phyloP scores from a whole-genome alignment of 1,140 invertebrate genomes.

The Drosophila nigrodunni region DNA sequence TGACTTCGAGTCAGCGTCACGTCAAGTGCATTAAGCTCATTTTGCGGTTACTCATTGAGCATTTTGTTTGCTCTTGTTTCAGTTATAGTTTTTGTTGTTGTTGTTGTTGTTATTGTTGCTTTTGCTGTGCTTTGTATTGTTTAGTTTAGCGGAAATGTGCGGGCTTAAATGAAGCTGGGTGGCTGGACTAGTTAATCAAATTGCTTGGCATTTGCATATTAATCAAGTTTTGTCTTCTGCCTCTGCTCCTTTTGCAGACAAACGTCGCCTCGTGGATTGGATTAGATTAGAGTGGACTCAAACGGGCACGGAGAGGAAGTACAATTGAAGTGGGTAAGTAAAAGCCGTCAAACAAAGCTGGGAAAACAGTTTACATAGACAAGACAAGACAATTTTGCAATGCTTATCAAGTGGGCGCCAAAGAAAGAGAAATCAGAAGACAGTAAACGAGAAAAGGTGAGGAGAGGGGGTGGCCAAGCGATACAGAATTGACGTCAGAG shows the following conservation, averaged over 20 bases:
- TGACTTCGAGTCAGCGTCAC: conserved; percentile 29
- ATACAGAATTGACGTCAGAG: conserved; percentile 13
- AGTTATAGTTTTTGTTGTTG: conserved; percentile 12
- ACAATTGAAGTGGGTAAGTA: conserved; percentile 42
- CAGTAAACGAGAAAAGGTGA: no score
- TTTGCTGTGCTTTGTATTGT: no score
- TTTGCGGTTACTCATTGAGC: conserved; percentile 40
- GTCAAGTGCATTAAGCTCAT: conserved; percentile 69
- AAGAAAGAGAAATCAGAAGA: background rate
- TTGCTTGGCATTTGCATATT: conserved; percentile 72
- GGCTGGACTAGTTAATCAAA: conserved; percentile 76
- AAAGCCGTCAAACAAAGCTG: conserved; percentile 44
- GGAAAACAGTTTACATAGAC: conserved; percentile 30
- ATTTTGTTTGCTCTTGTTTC: conserved; percentile 39
- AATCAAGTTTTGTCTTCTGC: conserved; percentile 66
- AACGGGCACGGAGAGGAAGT: background rate
- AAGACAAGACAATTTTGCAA: conserved; percentile 33
- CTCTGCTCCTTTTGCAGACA: conserved; percentile 48
- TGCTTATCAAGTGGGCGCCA: conserved; percentile 22
- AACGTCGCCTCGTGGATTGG: background rate
- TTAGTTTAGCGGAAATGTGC: conserved; percentile 54
- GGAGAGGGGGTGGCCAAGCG: no score
- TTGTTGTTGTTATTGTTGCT: background rate
- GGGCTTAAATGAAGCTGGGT: conserved; percentile 46
- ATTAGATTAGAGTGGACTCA: no score